phyloP scores from a whole-genome alignment of 1,140 invertebrate genomes.

The Bombus confusus region DNA sequence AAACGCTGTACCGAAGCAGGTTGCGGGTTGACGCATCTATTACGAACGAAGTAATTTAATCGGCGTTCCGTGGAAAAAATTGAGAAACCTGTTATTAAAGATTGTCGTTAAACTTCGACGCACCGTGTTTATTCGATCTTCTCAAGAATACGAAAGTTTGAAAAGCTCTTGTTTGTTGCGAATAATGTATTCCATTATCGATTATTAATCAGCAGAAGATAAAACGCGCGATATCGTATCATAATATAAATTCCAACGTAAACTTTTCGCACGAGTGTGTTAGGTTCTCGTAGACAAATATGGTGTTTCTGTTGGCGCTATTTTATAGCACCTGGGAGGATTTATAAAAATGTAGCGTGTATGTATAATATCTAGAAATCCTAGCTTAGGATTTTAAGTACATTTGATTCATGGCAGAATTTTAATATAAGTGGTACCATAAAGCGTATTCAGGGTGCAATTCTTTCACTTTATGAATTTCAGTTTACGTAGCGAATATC shows the following conservation, averaged over 20 bases:
- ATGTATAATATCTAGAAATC: not conserved
- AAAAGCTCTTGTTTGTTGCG: not conserved
- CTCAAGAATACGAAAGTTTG: too few species aligned
- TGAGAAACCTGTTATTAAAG: not conserved
- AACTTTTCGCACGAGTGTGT: not conserved
- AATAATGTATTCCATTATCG: not conserved
- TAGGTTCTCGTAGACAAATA: not conserved
- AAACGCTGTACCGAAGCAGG: constrained; percentile 2
- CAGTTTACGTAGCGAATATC: not conserved
- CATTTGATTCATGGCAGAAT: too few species aligned
- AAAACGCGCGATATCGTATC: not conserved
- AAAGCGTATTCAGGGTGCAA: too few species aligned
- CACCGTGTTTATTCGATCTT: too few species aligned
- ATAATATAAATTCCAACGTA: too few species aligned
- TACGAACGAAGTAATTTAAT: constrained; percentile 19
- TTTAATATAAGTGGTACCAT: too few species aligned
- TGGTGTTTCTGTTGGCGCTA: too few species aligned
- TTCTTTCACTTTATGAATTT: not conserved
- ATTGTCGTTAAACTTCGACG: not conserved
- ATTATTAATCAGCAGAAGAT: not conserved
- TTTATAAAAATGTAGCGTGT: not conserved
- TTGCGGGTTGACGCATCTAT: constrained; percentile 26
- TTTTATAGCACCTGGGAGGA: too few species aligned
- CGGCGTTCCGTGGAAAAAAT: not conserved
- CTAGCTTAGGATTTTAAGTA: not conserved